Evolutionary conservation across 2,797 vertebrate genomes (phyloP).

Genomic region (Lepilemur ruficaudatus): DNA sequence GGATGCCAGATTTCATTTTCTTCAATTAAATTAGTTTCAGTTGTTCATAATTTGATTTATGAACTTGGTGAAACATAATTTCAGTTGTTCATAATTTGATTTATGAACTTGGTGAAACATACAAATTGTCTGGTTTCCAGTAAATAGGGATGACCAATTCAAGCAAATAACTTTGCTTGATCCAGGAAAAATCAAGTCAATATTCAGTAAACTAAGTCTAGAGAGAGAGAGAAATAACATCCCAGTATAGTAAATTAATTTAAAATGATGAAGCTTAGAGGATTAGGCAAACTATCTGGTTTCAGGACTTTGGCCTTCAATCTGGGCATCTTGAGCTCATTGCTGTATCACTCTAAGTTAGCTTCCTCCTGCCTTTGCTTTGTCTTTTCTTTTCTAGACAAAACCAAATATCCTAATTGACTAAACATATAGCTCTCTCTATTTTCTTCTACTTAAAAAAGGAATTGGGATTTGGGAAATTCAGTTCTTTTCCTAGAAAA

Average conservation of each 20-base stretch:
- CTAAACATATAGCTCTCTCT: background rate
- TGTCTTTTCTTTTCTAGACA: background rate
- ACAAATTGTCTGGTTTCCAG: conserved; percentile 27
- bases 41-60: conserved; percentile 60
- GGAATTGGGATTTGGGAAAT: background rate
- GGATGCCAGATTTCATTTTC: conserved; percentile 38
- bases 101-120: conserved; percentile 30
- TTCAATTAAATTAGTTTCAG: conserved; percentile 48
- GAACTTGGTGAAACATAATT: background rate
- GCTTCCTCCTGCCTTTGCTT: background rate
- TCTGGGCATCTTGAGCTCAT: background rate
- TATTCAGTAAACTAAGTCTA: background rate
- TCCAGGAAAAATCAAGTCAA: conserved; percentile 66
- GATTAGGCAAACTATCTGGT: conserved; percentile 36
- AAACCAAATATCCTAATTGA: background rate
- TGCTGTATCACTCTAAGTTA: background rate
- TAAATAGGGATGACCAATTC: conserved; percentile 60
- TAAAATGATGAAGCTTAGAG: conserved; percentile 26
- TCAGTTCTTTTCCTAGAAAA: conserved; percentile 1
- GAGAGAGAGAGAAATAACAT: conserved; percentile 25
- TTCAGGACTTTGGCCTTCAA: conserved; percentile 24
- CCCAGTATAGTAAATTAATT: conserved; percentile 18
- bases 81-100: conserved; percentile 55
- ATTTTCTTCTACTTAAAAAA: conserved; percentile 40
- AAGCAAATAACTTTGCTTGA: conserved; percentile 61